Evolutionary conservation across 2,888 invertebrate genomes (phyloP).

Genomic region (Alentia gelatinosa): DNA sequence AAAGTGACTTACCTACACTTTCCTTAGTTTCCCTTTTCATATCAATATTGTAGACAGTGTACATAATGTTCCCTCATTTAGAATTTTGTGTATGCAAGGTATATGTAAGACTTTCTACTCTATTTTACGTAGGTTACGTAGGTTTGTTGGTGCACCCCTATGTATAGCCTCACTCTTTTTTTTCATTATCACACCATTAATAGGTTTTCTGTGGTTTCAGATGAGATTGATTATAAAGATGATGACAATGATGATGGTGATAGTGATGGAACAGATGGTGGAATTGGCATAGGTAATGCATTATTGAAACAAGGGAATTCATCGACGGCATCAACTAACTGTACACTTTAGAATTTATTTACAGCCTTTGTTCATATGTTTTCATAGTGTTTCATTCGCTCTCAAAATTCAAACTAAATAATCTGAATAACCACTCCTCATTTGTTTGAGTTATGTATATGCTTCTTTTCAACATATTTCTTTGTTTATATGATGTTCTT

Average conservation of each 20-base stretch:
- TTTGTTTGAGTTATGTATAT: too few relatives aligned
- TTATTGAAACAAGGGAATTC: slow-evolving; percentile 25
- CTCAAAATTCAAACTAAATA: not conserved
- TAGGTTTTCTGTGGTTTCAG: slow-evolving; percentile 46
- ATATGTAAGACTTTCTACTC: too few relatives aligned
- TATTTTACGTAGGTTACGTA: not conserved
- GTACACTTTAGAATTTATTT: not conserved
- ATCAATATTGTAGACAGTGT: too few relatives aligned
- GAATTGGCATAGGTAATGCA: slow-evolving; percentile 38
- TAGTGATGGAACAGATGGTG: slow-evolving; percentile 41
- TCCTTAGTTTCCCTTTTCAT: too few relatives aligned
- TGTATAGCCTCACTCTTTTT: not conserved
- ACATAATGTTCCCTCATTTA: too few relatives aligned
- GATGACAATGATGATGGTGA: slow-evolving; percentile 33
- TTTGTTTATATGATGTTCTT: too few relatives aligned
- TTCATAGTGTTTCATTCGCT: not conserved
- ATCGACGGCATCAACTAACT: slow-evolving; percentile 35
- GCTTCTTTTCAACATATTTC: too few relatives aligned
- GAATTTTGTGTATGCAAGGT: too few relatives aligned
- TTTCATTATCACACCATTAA: not conserved
- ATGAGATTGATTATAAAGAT: slow-evolving; percentile 39
- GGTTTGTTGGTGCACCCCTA: not conserved
- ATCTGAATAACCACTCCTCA: too few relatives aligned
- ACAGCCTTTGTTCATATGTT: not conserved
- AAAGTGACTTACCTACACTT: too few relatives aligned